Base-by-base conservation (phyloP, 2,113 vertebrate genomes). In the Pao palembangensis region DNA sequence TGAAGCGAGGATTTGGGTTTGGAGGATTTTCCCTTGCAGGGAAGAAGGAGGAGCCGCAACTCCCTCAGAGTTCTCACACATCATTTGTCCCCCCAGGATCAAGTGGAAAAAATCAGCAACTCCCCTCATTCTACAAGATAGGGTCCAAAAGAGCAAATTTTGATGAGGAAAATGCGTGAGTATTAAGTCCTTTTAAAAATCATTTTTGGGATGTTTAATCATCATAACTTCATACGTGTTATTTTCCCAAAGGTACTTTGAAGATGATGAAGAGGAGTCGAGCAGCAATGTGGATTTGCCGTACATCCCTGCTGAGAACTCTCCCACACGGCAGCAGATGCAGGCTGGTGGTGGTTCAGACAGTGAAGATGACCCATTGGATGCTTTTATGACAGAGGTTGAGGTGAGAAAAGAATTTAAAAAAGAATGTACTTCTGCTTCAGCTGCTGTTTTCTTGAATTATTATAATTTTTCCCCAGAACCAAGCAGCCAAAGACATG, bases 321-420 rank as follows among this genome's bases (percentile, higher is more conserved):
- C 97, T 4, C 97, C 97, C 25, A 98, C 97, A 48, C 91, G 96
- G 58, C 93, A 96, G 83, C 95, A 98, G 71, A 93, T 98, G 70
- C 90, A 92, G 69, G 87, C 94, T 31, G 93, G 94, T 41, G 86
- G 90, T 0, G 94, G 94, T 59, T 98, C 96, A 38, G 97, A 99
- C 87, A 99, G 96, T 0, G 96, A 99, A 16, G 97, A 99, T 56
- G 97, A 99, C 66, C 97, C 97, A 19, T 89, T 99, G 66, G 97
- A 99, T 73, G 94, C 97, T 16, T 99, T 98, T 71, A 99, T 99
- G 97, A 96, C 97, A 66, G 95, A 98, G 89, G 96, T 99, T 64
- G 96, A 99, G 93, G 97, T 94, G 80, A 91, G 90, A 41, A 21
- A 11, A 61, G 3, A 20, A 1, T 28, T 28, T 3, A 5, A 38